Base-by-base conservation (phyloP, 2,113 vertebrate genomes). In the Erinaceus europaeus region DNA sequence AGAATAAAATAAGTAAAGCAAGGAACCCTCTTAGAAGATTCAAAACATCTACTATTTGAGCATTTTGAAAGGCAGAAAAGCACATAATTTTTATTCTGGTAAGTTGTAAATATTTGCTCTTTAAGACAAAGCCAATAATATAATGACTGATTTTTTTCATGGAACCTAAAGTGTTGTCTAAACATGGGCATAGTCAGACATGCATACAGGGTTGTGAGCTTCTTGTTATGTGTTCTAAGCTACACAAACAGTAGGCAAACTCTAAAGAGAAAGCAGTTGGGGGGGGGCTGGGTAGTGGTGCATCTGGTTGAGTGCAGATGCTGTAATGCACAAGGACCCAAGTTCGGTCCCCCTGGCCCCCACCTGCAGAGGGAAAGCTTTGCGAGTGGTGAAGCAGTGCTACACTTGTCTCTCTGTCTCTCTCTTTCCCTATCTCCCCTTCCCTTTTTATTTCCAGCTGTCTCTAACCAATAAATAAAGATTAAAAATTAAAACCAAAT, bases 1-100 rank as follows among this genome's bases (percentile, higher is more conserved):
- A 84, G 71, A 93, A 76, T 84, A 85, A 91, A 89, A 83, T 72
- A 94, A 91, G 88, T 71, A 84, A 92, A 94, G 80, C 61, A 86
- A 92, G 29, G 23, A 93, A 44, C 25, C 69, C 68, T 65, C n/a
- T 92, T 53, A 92, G 80, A 73, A 86, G 32, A 77, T 75, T 3
- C 40, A 68, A 79, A 78, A 57, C 9, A 55, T 53, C 90, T 84
- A 80, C 77, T 55, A 83, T 88, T 44, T 76, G 79, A 92, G 91
- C 38, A 73, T 62, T 85, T 68, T 77, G 79, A 90, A 89, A 91
- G 71, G 52, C 75, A 86, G 74, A 64, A 86, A 88, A 59, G 23
- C 32, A 3, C 18, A 40, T 69, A 62, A 73, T 69, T 82, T 15
- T 69, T 88, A 65, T 36, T 86, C 87, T 85, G 55, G 27, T 61